These are phyloP conservation scores for Gnathonemus longibarbis DNA, from an alignment of 2,113 vertebrate species.

Conservation along the genomic window DNA sequence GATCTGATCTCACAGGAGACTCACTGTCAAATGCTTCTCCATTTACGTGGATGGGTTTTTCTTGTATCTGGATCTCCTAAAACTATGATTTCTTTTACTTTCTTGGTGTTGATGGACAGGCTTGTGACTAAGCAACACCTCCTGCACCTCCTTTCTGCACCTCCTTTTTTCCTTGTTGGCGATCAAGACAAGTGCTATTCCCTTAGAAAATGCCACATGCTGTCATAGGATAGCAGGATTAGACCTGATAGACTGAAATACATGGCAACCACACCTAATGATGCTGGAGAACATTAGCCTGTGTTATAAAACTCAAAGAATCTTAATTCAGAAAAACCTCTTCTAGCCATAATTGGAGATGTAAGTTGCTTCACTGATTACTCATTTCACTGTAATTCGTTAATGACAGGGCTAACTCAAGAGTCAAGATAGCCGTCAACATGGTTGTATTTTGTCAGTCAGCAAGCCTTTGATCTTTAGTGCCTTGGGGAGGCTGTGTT, in stretches of 20 bases:
- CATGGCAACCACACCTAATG: not conserved
- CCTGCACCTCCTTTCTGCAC: not conserved
- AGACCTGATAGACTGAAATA: not conserved
- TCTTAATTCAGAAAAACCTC: not conserved
- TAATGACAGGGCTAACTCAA: not conserved
- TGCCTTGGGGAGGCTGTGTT: not conserved
- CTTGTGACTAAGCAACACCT: not conserved
- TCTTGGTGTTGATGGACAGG: not conserved
- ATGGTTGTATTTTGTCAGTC: not conserved
- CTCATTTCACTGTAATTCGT: not conserved
- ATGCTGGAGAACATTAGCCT: not conserved
- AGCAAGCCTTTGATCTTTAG: not conserved
- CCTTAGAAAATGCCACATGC: not conserved
- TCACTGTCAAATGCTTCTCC: not conserved
- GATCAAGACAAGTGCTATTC: not conserved
- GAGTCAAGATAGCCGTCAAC: not conserved
- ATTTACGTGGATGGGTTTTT: not conserved
- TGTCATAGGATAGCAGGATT: no score
- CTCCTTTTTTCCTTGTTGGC: not conserved
- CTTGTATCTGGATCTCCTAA: not conserved
- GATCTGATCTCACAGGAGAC: not conserved
- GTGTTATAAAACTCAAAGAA: not conserved
- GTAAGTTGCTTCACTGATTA: not conserved
- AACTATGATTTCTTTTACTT: not conserved
- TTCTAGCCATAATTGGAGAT: not conserved